Percentiles rank a stretch among this genome's conserved stretches.
These are phyloP conservation scores for Epinotia nisella DNA, from an alignment of 2,888 invertebrate genomes.

Conservation along the genomic window DNA sequence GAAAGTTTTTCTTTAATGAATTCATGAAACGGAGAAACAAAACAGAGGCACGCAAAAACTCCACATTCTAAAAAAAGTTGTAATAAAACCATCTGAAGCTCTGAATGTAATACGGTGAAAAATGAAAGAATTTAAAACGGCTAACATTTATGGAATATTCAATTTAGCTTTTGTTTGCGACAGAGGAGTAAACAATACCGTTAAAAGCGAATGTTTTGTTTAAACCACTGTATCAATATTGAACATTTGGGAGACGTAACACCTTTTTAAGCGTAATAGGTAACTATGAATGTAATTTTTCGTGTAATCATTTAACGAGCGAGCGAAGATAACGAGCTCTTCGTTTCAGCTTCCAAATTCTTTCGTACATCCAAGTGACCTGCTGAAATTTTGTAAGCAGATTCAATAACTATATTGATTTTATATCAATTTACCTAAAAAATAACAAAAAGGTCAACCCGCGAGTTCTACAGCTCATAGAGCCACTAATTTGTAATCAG, in stretches of 20 bases:
- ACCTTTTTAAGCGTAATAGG: neutral
- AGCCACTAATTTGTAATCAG: no score
- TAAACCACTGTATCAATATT: constrained; percentile 24
- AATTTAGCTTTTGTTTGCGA: constrained; percentile 48
- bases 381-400: no score
- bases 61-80: constrained; percentile 70
- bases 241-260: neutral
- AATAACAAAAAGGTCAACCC: no score
- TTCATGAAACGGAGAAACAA: constrained; percentile 69
- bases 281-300: neutral
- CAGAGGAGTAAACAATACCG: constrained; percentile 27
- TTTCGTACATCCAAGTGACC: no score
- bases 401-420: no score
- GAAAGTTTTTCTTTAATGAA: constrained; percentile 64
- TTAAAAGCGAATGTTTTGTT: constrained; percentile 22
- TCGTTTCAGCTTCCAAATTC: no score
- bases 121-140: constrained; percentile 72
- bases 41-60: constrained; percentile 68
- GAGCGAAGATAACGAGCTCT: no score
- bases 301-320: neutral
- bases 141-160: constrained; percentile 67
- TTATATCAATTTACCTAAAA: no score
- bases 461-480: no score
- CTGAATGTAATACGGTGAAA: constrained; percentile 69
- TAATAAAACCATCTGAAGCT: constrained; percentile 73